A percentile compares a stretch with the other conserved stretches of the same genome.
These are phyloP conservation scores for Melanostoma mellinum DNA, from an alignment of 2,888 invertebrate genomes.

Conservation along the genomic window DNA sequence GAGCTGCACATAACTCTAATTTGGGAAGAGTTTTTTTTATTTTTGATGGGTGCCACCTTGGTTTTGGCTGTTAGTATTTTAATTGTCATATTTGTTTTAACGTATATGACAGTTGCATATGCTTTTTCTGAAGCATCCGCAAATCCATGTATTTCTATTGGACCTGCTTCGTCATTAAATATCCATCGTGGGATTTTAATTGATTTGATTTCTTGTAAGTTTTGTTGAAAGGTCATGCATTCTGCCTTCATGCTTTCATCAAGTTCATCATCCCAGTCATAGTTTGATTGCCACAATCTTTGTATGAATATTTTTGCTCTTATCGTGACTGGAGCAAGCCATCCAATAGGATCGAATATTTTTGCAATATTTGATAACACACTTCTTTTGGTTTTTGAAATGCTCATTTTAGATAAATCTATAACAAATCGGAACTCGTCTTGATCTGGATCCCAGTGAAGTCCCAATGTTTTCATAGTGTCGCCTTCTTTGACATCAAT, in stretches of 20 bases:
- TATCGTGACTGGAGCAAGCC: conserved; percentile 7
- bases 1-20: conserved; percentile 23
- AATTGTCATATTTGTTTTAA: conserved; percentile 14
- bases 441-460: conserved; percentile 17
- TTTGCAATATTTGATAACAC: conserved; percentile 19
- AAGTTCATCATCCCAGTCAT: conserved; percentile 14
- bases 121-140: conserved; percentile 16
- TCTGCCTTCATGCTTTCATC: conserved; percentile 14
- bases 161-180: conserved; percentile 15
- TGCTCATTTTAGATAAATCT: too few species aligned
- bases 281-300: conserved; percentile 17
- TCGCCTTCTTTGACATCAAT: conserved; percentile 14
- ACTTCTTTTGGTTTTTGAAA: conserved; percentile 12
- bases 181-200: conserved; percentile 12
- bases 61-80: conserved; percentile 1
- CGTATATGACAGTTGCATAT: conserved; percentile 15
- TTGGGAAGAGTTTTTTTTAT: neutral
- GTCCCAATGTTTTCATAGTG: conserved; percentile 11
- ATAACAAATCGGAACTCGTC: conserved; percentile 14
- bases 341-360: conserved; percentile 18
- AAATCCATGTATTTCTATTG: too few species aligned
- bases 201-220: conserved; percentile 10
- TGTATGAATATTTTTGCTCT: conserved; percentile 7
- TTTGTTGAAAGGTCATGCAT: conserved; percentile 13
- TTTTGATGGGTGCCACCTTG: neutral